A percentile compares a stretch with the other conserved stretches of the same genome.
phyloP scores from a whole-genome alignment of 2,797 vertebrate species.

The Anisognathus igniventris region DNA sequence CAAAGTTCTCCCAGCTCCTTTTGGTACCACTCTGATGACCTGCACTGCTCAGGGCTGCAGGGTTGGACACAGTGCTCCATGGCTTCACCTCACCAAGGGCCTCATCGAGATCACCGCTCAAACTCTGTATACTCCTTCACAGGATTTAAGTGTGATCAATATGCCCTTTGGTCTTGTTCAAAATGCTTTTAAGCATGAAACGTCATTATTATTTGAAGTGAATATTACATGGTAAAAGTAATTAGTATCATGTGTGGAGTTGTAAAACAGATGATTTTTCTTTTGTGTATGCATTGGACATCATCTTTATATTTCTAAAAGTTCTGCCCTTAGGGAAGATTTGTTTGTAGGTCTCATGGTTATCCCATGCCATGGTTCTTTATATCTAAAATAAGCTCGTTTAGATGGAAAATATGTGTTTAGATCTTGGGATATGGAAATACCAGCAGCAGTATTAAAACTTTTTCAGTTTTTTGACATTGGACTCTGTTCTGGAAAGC shows the following conservation, averaged over 20 bases:
- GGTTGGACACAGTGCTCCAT: accelerated
- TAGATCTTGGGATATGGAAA: background rate
- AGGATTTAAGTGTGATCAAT: background rate
- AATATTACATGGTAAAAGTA: background rate
- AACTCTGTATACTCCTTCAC: background rate
- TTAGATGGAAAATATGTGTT: background rate
- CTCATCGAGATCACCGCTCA: background rate
- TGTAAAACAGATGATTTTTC: conserved; percentile 2
- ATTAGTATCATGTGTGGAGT: background rate
- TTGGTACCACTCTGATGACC: background rate
- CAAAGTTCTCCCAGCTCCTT: background rate
- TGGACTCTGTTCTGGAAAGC: background rate
- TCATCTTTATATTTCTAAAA: background rate
- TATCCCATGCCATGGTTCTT: background rate
- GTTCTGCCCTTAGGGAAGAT: background rate
- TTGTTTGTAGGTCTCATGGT: background rate
- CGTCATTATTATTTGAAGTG: background rate
- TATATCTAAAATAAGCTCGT: background rate
- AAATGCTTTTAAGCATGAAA: background rate
- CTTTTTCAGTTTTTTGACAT: background rate
- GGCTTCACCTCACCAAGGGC: background rate
- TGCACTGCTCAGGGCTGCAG: accelerated
- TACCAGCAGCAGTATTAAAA: background rate
- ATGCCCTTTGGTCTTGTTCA: background rate
- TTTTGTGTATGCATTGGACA: background rate